Conservation (phyloP, 2,888 invertebrate species). For the Leuctra nigra region DNA sequence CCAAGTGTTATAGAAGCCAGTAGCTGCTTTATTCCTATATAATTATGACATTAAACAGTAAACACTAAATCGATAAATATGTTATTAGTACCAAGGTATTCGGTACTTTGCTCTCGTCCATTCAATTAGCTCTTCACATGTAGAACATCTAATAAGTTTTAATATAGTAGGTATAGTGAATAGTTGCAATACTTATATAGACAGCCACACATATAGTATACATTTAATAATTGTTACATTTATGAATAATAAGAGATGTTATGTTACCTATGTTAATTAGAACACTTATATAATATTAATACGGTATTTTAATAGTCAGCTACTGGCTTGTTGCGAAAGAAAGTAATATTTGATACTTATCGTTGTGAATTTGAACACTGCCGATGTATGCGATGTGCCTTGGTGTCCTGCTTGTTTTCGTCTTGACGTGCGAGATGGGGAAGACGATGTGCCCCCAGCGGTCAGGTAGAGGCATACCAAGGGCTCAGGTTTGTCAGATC, state of each 20-base stretch:
- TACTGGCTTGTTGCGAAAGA: conserved; percentile 21
- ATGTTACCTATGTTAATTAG: conserved; percentile 11
- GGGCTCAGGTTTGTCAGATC: conserved; percentile 26
- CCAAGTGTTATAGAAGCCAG: conserved; percentile 15
- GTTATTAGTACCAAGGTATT: not conserved
- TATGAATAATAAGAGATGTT: conserved; percentile 19
- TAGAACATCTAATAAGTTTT: conserved; percentile 20
- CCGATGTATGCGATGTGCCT: not conserved
- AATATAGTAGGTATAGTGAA: conserved; percentile 12
- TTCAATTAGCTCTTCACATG: conserved; percentile 19
- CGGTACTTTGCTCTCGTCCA: too few species aligned
- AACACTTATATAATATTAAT: conserved; percentile 23
- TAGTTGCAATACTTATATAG: conserved; percentile 6
- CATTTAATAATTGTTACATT: conserved; percentile 11
- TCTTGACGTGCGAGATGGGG: not conserved
- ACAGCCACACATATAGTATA: not conserved
- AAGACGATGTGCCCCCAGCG: not conserved
- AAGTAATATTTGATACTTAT: not conserved
- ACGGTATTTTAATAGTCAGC: conserved; percentile 15
- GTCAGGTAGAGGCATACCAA: conserved; percentile 21
- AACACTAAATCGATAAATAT: conserved; percentile 17
- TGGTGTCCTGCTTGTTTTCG: not conserved
- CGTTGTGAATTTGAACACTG: conserved; percentile 8
- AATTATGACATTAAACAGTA: conserved; percentile 14
- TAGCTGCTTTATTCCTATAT: conserved; percentile 18